phyloP scores from a whole-genome alignment of 2,113 vertebrate species.

The Petrocephalus microphthalmus region DNA sequence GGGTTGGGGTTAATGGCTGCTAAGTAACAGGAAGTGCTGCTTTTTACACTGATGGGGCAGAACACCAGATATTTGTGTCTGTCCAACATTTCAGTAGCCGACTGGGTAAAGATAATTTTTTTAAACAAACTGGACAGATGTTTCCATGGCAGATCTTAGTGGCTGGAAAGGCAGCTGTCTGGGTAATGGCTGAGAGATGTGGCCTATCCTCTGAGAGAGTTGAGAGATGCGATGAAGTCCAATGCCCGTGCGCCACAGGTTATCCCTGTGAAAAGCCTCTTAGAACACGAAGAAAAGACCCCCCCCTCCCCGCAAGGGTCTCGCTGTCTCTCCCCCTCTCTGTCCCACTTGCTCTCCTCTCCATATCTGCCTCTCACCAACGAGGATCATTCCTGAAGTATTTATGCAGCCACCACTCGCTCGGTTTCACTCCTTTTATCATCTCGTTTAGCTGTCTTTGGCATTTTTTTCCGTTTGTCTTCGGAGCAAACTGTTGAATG shows the following conservation, averaged over 20 bases:
- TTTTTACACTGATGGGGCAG: background rate
- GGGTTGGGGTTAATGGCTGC: background rate
- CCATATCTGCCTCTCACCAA: background rate
- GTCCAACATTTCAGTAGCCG: background rate
- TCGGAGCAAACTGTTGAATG: background rate
- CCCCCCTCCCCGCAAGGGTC: no score
- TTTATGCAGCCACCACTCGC: background rate
- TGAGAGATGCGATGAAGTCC: background rate
- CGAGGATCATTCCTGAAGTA: background rate
- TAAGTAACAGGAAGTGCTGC: background rate
- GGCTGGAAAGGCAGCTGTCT: background rate
- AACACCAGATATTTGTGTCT: background rate
- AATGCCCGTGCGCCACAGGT: background rate
- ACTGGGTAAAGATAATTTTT: background rate
- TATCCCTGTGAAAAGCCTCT: no score
- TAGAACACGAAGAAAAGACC: no score
- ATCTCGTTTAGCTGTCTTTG: background rate
- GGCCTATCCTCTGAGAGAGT: background rate
- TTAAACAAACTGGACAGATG: background rate
- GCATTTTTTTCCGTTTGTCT: background rate
- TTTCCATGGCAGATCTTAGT: background rate
- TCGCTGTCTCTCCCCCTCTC: background rate
- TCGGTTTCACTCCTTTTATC: background rate
- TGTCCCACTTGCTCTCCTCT: background rate
- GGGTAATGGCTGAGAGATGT: background rate